phyloP scores from a whole-genome alignment of 2,113 vertebrate species.

The Lycocorax pyrrhopterus region DNA sequence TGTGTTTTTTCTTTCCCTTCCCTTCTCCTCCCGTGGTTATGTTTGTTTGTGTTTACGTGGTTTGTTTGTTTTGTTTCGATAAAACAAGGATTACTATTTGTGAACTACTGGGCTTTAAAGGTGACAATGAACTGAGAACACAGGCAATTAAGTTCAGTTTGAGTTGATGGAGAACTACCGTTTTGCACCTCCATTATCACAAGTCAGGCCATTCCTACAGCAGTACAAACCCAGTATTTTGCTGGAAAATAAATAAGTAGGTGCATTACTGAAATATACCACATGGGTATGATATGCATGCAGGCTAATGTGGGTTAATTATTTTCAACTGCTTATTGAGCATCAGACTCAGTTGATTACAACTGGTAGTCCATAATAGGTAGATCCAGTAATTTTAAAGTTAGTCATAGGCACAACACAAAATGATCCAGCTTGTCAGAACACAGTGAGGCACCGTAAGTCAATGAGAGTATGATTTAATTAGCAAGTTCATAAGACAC shows the following conservation, averaged over 20 bases:
- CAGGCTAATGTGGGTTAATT: background rate
- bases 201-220: background rate
- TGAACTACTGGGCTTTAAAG: conserved; percentile 27
- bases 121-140: background rate
- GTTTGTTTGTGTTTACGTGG: background rate
- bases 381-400: background rate
- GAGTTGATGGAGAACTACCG: background rate
- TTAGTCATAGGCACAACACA: background rate
- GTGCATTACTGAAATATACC: background rate
- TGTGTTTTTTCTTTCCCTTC: background rate
- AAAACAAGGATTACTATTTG: background rate
- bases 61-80: background rate
- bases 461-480: conserved; percentile 35
- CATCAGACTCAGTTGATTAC: background rate
- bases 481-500: conserved; percentile 9
- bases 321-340: background rate
- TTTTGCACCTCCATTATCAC: background rate
- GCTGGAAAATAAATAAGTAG: background rate
- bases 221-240: background rate
- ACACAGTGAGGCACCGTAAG: conserved; percentile 1
- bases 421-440: background rate
- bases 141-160: background rate
- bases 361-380: background rate
- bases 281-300: background rate
- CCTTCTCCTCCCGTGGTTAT: background rate